Percentiles rank a stretch among this genome's conserved stretches.
Conservation (phyloP, 2,797 vertebrate species). For the Mormyrops attenuatus region DNA sequence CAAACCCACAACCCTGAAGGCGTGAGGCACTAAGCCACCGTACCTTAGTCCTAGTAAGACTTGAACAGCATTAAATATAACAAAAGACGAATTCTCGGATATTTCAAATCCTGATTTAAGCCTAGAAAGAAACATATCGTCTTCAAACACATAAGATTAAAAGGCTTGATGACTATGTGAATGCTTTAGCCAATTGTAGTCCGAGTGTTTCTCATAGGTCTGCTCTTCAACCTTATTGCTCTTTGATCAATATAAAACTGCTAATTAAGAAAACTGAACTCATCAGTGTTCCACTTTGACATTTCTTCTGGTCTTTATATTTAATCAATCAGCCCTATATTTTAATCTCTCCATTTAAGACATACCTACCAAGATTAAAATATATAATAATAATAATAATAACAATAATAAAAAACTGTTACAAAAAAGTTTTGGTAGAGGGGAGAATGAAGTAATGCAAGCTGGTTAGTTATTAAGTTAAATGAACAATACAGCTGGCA, state of each 20-base stretch:
- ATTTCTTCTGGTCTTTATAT: background rate
- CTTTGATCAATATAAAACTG: background rate
- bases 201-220: background rate
- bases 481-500: background rate
- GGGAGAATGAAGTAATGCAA: slow-evolving; percentile 2
- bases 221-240: background rate
- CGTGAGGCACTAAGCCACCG: background rate
- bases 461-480: background rate
- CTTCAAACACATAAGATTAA: no score
- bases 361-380: background rate
- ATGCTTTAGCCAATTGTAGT: background rate
- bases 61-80: background rate
- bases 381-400: background rate
- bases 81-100: background rate
- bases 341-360: background rate
- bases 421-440: background rate
- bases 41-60: background rate
- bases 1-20: background rate
- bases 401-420: background rate
- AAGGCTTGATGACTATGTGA: no score
- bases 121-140: background rate
- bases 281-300: background rate
- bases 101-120: background rate
- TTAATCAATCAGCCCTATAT: background rate
- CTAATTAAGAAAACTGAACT: background rate